Evolutionary conservation across 2,888 invertebrate species (phyloP), one percentile per base, ranked within the genome.

Genomic region (Lepidonotus clava): DNA sequence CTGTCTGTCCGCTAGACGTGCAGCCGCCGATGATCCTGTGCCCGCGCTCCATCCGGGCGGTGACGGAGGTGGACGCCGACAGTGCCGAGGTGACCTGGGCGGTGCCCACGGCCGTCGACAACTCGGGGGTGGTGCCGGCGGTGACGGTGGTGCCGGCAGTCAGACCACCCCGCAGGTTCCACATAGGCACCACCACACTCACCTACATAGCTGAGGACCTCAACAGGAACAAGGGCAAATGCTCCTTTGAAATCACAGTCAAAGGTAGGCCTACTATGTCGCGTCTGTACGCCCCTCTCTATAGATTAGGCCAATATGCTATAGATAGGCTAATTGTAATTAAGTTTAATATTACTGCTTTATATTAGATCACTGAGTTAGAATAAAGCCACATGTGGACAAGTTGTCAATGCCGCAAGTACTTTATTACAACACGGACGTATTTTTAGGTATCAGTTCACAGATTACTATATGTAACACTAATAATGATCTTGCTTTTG

Each of bases 121-220:
- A 96, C 92, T 96, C 96, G 0, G 95, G 95, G 14, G 92, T 94
- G 41, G 93, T 95, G 28, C 95, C 96, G 0, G 94, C 94, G 0
- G 90, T 96, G 56, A 96, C 96, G 95, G 95, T 95, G 34, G 95
- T 96, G 88, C 96, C 96, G 0, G 95, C 95, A 21, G 93, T 96
- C 4, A 94, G 93, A 61, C 95, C 95, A 71, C 36, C 14, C 71
- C 8, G 36, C 34, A 5, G 38, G 34, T 95, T 96, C 77, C 95
- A 95, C 88, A 95, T 96, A 89, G 96, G 96, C 0, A 92, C 92
- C 34, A 96, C 95, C 4, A 93, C 92, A 18, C 95, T 96, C n/a
- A 95, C 95, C 0, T 96, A 96, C 92, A 95, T 95, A 18, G 96
- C 96, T 0, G 95, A 95, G 90, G 96, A 96, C 93, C 92, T 94